Conservation (phyloP, 2,888 invertebrate species). For the Patella pellucida region DNA sequence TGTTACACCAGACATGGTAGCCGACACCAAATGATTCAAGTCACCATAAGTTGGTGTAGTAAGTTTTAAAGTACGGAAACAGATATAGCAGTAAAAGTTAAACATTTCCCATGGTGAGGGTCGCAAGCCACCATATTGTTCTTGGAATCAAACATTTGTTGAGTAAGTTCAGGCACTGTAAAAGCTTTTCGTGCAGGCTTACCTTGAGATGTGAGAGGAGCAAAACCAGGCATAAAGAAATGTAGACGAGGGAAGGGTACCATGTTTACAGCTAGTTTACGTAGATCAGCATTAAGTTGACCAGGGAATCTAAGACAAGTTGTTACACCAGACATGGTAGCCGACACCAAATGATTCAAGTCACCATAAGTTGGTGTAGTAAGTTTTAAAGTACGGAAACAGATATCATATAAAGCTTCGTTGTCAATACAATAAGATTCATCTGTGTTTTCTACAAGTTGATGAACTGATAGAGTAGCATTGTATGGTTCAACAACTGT, state of each 20-base stretch:
- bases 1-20: constrained; percentile 4
- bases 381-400: constrained; percentile 4
- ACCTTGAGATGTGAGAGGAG: constrained; percentile 8
- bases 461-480: constrained; percentile 4
- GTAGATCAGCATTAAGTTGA: constrained; percentile 1
- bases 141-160: constrained; percentile 5
- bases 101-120: background rate
- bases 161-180: background rate
- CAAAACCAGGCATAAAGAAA: constrained; percentile 7
- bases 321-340: constrained; percentile 1
- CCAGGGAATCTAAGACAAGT: constrained; percentile 5
- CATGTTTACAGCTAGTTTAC: background rate
- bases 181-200: background rate
- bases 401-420: constrained; percentile 4
- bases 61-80: background rate
- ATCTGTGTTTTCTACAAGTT: constrained; percentile 9
- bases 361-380: constrained; percentile 8
- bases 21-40: background rate
- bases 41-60: constrained; percentile 4
- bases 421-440: constrained; percentile 7
- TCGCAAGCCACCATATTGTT: background rate
- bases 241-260: constrained; percentile 5
- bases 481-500: constrained; percentile 6
- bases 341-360: constrained; percentile 2
- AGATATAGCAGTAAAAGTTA: background rate